Evolutionary conservation across 2,113 vertebrate species (phyloP).

Genomic region (Numenius arquata): DNA sequence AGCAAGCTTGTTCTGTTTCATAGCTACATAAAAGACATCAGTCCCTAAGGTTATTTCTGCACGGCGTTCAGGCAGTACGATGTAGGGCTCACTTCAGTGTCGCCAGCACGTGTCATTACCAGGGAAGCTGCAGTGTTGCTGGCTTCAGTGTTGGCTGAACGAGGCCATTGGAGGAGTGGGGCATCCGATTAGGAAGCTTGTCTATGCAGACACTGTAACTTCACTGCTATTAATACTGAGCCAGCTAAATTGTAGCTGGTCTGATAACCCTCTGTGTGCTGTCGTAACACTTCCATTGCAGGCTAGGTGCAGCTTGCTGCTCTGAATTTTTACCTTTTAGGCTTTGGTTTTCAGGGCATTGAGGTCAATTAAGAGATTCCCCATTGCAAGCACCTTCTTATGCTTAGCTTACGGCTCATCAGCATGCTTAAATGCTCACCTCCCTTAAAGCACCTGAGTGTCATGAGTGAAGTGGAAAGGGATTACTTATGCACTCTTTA

Average conservation of each 20-base stretch:
- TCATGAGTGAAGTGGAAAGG: not conserved
- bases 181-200: not conserved
- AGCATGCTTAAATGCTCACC: not conserved
- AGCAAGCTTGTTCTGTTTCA: not conserved
- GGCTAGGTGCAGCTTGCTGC: not conserved
- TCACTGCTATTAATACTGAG: not conserved
- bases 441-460: not conserved
- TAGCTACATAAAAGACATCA: not conserved
- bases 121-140: not conserved
- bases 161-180: not conserved
- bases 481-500: not conserved
- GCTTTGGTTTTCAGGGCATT: not conserved
- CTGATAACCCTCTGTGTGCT: not conserved
- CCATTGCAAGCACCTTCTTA: not conserved
- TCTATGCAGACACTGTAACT: not conserved
- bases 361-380: not conserved
- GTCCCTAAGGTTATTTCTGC: not conserved
- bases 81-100: not conserved
- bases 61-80: rapidly evolving
- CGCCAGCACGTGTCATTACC: not conserved
- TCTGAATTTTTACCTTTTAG: not conserved
- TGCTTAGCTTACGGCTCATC: not conserved
- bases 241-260: not conserved
- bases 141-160: rapidly evolving
- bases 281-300: not conserved